Conservation (phyloP, 1,140 invertebrate species). For the Drosophila suzukii region DNA sequence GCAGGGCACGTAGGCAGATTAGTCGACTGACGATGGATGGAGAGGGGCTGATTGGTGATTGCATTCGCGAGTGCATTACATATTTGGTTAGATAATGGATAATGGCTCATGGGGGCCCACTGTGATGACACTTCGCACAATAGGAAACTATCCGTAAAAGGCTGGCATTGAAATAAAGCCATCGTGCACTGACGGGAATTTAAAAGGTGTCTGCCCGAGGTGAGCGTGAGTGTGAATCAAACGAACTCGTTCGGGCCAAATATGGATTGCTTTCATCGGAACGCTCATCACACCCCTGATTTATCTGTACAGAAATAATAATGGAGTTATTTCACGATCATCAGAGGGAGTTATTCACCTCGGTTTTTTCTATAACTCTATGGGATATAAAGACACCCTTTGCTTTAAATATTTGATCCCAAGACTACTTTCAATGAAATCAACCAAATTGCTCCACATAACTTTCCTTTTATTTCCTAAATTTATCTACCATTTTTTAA, state of each 20-base stretch:
- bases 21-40: constrained; percentile 28
- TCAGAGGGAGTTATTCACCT: background rate
- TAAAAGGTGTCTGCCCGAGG: constrained; percentile 21
- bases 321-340: constrained; percentile 1
- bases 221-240: constrained; percentile 42
- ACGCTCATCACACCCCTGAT: constrained; percentile 5
- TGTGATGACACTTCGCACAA: constrained; percentile 26
- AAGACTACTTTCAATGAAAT: too few species aligned
- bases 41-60: constrained; percentile 24
- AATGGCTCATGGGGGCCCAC: constrained; percentile 30
- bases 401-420: too few species aligned
- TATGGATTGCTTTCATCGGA: constrained; percentile 18
- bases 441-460: background rate
- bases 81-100: constrained; percentile 56
- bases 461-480: too few species aligned
- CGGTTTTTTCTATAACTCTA: background rate
- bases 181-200: constrained; percentile 15
- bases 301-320: constrained; percentile 25
- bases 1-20: constrained; percentile 72
- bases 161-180: constrained; percentile 16
- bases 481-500: too few species aligned
- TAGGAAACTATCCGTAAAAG: constrained; percentile 35
- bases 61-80: constrained; percentile 45
- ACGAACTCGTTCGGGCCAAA: constrained; percentile 35
- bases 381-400: background rate